Base-by-base conservation (phyloP, 1,140 invertebrate genomes). In the Sesamia nonagrioides region DNA sequence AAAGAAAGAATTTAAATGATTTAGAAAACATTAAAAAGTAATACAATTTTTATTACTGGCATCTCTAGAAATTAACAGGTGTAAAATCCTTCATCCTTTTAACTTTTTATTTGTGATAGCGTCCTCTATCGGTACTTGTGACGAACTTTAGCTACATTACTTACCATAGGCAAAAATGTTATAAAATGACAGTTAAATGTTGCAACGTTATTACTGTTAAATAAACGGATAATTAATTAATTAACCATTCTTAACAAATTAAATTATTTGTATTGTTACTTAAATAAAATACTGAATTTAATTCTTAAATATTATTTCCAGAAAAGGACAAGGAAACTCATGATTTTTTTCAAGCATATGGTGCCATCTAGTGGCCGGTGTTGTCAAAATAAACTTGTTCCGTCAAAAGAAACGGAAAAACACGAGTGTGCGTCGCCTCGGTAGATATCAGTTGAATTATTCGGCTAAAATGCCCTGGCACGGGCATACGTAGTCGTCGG, bases 361-460 rank as follows among this genome's bases (percentile, higher is more conserved):
- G 35, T 56, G 89, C 84, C 89, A 89, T 88, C 90, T 94, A 82
- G 71, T 82, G 77, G 27, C 1, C 66, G 76, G 27, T 54, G 68
- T 71, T 35, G 66, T 50, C 45, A 90, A 92, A 80, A 82, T 83
- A 72, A 80, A 86, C 85, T 88, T 91, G 80, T 84, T 80, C 87
- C 86, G 92, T 95, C 92, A 95, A 94, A 95, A 95, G 93, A 95
- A 95, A 93, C 93, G 93, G 93, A 95, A 95, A 95, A 95, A 95
- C 92, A 95, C 93, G 92, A 94, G 90, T 90, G 91, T 92, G 93
- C 92, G 92, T 95, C 93, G 92, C 92, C 94, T 95, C 90, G 90
- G 92, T 93, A 93, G 92, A 93, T 95, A 95, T 95, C 94, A 95
- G 94, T 94, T 95, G 94, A 95, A 95, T 95, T 95, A 95, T 95